A percentile compares a stretch with the other conserved stretches of the same genome.
phyloP scores from a whole-genome alignment of 1,140 invertebrate genomes.

The Penaeus indicus region DNA sequence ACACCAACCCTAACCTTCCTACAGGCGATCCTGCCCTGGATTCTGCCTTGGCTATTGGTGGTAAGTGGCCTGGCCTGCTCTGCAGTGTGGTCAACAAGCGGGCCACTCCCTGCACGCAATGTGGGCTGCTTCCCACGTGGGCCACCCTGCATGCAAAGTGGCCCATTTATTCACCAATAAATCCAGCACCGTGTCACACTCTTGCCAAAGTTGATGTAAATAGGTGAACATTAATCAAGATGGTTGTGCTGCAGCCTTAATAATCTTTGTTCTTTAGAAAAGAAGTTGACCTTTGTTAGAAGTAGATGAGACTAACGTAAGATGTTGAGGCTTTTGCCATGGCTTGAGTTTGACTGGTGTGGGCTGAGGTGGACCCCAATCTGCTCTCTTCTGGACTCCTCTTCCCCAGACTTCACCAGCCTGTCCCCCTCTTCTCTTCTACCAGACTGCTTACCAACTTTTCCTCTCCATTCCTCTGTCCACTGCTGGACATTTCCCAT shows the following conservation, averaged over 20 bases:
- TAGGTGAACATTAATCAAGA: background rate
- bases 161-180: conserved; percentile 57
- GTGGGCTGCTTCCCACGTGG: conserved; percentile 59
- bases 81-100: conserved; percentile 46
- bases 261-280: too few relatives aligned
- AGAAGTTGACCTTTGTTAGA: too few relatives aligned
- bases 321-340: background rate
- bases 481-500: conserved; percentile 59
- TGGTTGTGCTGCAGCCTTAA: too few relatives aligned
- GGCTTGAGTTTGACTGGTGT: conserved; percentile 54
- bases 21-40: conserved; percentile 87
- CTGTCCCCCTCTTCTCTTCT: conserved; percentile 63
- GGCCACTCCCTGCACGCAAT: conserved; percentile 59
- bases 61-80: conserved; percentile 65
- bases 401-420: conserved; percentile 61
- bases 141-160: conserved; percentile 63
- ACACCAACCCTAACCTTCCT: conserved; percentile 96
- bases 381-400: conserved; percentile 64
- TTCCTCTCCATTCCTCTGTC: conserved; percentile 61
- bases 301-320: too few relatives aligned
- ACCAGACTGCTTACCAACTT: conserved; percentile 63
- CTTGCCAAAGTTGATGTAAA: conserved; percentile 30
- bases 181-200: conserved; percentile 55
- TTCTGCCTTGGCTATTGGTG: conserved; percentile 75
- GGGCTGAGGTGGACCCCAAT: conserved; percentile 50